phyloP scores from a whole-genome alignment of 2,113 vertebrate species.

The Zootoca vivipara region DNA sequence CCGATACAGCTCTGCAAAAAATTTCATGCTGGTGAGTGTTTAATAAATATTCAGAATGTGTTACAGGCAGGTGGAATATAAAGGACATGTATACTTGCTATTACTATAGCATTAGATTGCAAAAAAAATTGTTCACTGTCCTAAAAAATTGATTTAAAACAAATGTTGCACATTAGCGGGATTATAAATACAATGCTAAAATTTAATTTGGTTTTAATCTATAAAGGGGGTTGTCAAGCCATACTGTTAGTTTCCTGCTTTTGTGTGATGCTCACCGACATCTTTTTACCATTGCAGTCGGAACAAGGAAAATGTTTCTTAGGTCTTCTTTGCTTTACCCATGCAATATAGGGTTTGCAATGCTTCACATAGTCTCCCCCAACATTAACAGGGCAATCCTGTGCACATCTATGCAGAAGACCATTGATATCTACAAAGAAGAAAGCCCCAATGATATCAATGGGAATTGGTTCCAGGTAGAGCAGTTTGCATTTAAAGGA shows the following conservation, averaged over 20 bases:
- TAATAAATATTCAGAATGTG: not conserved
- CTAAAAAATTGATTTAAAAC: not conserved
- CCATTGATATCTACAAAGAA: not conserved
- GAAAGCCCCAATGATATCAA: too few species aligned
- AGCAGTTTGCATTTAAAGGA: too few species aligned
- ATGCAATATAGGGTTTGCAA: not conserved
- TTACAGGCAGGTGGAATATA: not conserved
- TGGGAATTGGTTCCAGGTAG: too few species aligned
- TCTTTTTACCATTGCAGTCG: not conserved
- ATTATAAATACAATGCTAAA: not conserved
- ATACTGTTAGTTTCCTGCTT: not conserved
- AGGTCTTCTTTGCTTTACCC: not conserved
- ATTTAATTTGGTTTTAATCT: not conserved
- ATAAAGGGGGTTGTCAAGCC: not conserved
- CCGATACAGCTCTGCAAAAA: not conserved
- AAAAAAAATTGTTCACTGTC: not conserved
- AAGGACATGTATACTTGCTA: not conserved
- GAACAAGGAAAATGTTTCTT: slow-evolving; percentile 19
- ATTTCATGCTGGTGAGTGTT: not conserved
- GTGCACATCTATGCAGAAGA: not conserved
- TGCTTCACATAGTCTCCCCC: not conserved
- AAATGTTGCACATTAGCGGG: not conserved
- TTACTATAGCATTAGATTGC: not conserved
- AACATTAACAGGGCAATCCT: slow-evolving; percentile 7
- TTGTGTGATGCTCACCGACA: not conserved